Conservation (phyloP, 2,113 vertebrate genomes). For the Pontoporia blainvillei region DNA sequence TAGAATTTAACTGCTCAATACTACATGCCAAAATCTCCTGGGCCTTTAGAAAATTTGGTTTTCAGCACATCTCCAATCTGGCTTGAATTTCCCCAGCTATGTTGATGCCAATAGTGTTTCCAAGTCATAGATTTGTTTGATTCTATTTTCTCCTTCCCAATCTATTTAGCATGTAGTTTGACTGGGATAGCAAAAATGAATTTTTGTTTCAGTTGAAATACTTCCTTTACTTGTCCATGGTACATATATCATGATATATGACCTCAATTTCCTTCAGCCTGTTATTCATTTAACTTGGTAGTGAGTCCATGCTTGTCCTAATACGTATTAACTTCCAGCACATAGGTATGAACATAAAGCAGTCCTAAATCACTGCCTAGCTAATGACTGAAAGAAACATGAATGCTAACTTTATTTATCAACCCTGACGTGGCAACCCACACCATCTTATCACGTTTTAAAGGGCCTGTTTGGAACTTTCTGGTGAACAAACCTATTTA, state of each 20-base stretch:
- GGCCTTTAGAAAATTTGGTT: constrained; percentile 44
- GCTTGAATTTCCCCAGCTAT: constrained; percentile 38
- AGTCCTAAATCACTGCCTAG: background rate
- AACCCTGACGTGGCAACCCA: background rate
- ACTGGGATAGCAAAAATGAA: background rate
- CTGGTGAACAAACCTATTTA: background rate
- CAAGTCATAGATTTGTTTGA: constrained; percentile 35
- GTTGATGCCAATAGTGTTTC: constrained; percentile 47
- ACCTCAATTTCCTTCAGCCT: constrained; percentile 3
- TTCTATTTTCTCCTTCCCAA: constrained; percentile 46
- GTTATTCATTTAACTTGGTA: background rate
- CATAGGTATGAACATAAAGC: background rate
- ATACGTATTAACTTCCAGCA: background rate
- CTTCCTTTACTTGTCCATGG: background rate
- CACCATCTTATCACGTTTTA: background rate
- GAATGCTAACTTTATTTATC: constrained; percentile 24
- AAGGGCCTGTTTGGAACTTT: background rate
- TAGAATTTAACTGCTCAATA: constrained; percentile 23
- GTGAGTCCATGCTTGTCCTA: background rate
- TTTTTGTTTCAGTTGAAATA: constrained; percentile 27
- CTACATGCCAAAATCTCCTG: constrained; percentile 32
- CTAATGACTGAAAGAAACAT: constrained; percentile 12
- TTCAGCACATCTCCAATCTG: constrained; percentile 44
- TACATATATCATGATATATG: background rate
- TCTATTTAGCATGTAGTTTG: constrained; percentile 12